A percentile compares a stretch with the other conserved stretches of the same genome.
Evolutionary conservation across 2,888 invertebrate genomes (phyloP).

Genomic region (Ditylenchus weischeri): DNA sequence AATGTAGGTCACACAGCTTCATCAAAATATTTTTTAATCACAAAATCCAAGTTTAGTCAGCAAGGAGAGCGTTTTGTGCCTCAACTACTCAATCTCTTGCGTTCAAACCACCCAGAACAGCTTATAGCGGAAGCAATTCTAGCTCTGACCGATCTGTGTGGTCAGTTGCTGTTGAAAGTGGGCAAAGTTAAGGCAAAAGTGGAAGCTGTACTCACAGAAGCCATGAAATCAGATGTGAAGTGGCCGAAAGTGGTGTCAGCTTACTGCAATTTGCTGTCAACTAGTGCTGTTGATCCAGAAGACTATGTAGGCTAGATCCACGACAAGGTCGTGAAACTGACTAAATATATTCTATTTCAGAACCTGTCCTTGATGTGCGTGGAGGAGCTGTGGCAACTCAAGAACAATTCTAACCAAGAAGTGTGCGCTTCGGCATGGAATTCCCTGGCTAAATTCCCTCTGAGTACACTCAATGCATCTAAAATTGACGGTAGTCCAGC

Average conservation of each 20-base stretch:
- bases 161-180: neutral
- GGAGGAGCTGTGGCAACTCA: neutral
- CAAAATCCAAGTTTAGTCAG: neutral
- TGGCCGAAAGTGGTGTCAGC: neutral
- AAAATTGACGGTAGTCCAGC: too few relatives aligned
- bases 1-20: neutral
- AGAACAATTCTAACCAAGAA: neutral
- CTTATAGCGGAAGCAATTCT: neutral
- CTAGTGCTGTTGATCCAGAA: neutral
- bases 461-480: neutral
- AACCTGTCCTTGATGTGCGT: neutral
- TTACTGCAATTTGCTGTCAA: conserved; percentile 2
- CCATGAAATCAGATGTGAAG: neutral
- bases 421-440: neutral
- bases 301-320: neutral
- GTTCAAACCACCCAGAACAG: neutral
- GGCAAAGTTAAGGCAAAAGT: neutral
- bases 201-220: neutral
- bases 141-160: neutral
- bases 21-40: neutral
- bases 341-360: neutral
- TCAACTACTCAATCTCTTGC: neutral
- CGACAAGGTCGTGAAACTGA: too few relatives aligned
- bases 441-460: conserved; percentile 1
- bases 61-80: conserved; percentile 10